Conservation (phyloP, 1,140 invertebrate genomes). For the Liolophura sinensis region DNA sequence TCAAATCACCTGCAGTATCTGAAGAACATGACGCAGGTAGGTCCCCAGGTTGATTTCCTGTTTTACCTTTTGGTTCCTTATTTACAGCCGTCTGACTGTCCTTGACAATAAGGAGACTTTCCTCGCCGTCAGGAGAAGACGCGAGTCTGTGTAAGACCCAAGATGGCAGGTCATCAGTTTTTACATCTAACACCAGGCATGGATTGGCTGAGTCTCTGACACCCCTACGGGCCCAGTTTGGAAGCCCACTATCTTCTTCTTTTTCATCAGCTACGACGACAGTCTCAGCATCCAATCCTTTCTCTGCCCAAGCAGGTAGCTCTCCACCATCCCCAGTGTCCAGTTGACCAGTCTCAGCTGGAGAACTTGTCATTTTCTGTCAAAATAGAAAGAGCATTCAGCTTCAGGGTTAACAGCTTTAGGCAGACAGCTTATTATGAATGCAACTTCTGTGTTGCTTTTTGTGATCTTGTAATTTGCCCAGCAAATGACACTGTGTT, state of each 20-base stretch:
- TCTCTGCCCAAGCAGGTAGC: constrained; percentile 9
- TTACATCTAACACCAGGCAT: neutral
- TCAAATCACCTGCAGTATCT: neutral
- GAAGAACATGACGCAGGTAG: neutral
- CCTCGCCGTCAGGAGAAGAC: too few species aligned
- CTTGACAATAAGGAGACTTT: too few species aligned
- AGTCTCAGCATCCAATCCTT: neutral
- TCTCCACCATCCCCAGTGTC: neutral
- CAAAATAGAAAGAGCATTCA: too few species aligned
- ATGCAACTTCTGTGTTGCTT: too few species aligned
- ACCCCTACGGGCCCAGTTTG: constrained; percentile 27
- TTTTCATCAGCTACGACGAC: neutral
- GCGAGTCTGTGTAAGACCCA: constrained; percentile 13
- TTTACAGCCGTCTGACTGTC: neutral
- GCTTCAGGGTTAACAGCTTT: too few species aligned
- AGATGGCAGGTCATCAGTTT: constrained; percentile 12
- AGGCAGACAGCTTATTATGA: too few species aligned
- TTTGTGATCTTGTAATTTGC: too few species aligned
- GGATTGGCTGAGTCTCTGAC: neutral
- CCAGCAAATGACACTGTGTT: too few species aligned
- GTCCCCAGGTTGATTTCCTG: neutral
- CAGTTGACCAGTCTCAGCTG: too few species aligned
- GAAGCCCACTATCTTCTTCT: constrained; percentile 11
- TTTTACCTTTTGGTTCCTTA: neutral
- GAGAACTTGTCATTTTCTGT: too few species aligned